These are phyloP conservation scores for Cyphomyrmex costatus DNA, from an alignment of 1,140 invertebrate species.

Conservation along the genomic window DNA sequence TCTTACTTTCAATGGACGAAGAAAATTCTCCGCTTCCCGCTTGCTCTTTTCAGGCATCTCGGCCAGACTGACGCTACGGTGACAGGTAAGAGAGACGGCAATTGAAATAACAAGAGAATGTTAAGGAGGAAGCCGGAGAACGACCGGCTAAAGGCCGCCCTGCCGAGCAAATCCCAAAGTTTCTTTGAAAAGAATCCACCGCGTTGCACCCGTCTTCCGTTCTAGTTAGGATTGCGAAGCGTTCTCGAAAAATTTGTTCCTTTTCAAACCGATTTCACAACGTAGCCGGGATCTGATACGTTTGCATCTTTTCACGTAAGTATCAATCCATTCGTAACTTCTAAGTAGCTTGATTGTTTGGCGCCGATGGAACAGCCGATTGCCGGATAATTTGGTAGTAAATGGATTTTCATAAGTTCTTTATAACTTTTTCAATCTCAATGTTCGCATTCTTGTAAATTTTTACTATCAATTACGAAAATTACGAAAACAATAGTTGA, in stretches of 20 bases:
- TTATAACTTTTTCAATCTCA: not conserved
- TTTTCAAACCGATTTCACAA: conserved; percentile 61
- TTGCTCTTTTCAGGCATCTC: conserved; percentile 72
- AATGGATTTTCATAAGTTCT: not conserved
- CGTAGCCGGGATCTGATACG: not conserved
- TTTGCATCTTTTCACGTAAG: conserved; percentile 19
- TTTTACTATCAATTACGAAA: not conserved
- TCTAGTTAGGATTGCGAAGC: conserved; percentile 64
- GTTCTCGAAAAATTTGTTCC: conserved; percentile 69
- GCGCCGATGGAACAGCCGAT: not conserved
- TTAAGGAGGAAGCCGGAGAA: conserved; percentile 65
- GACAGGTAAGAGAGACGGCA: conserved; percentile 75
- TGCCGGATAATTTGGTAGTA: not conserved
- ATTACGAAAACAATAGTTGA: not conserved
- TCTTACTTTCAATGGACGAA: conserved; percentile 69
- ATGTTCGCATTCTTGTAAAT: not conserved
- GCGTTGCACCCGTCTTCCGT: conserved; percentile 67
- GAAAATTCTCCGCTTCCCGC: conserved; percentile 61
- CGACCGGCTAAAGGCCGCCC: not conserved
- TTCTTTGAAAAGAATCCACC: conserved; percentile 68
- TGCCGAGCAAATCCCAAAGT: conserved; percentile 52
- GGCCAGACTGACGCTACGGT: conserved; percentile 66
- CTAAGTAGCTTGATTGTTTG: not conserved
- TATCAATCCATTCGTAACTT: conserved; percentile 20
- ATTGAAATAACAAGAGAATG: conserved; percentile 75